phyloP scores from a whole-genome alignment of 2,888 invertebrate genomes.

The Julus scanicus region DNA sequence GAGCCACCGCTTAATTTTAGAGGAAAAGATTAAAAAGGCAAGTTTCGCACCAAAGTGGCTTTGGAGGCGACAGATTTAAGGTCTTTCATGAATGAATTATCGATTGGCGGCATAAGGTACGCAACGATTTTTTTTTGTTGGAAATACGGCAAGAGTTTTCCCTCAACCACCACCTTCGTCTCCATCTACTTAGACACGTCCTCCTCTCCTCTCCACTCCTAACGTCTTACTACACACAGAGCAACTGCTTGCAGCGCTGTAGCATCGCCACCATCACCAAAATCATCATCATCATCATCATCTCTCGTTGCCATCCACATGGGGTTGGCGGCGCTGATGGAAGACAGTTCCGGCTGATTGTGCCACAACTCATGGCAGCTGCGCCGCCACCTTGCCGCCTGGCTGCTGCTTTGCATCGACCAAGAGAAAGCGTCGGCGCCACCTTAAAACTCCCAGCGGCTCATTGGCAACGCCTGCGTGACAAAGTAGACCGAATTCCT shows the following conservation, averaged over 20 bases:
- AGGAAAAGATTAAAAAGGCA: not conserved
- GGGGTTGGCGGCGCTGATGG: not conserved
- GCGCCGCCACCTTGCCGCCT: constrained; percentile 44
- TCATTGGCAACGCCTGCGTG: constrained; percentile 30
- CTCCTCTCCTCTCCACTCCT: not conserved
- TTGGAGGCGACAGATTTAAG: not conserved
- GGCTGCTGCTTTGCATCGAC: not conserved
- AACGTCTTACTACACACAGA: not conserved
- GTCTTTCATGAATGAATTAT: constrained; percentile 25
- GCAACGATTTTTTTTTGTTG: not conserved
- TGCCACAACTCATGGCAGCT: constrained; percentile 8
- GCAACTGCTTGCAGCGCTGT: not conserved
- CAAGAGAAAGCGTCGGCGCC: constrained; percentile 5
- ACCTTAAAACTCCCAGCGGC: constrained; percentile 44
- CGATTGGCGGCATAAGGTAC: not conserved
- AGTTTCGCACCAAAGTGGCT: constrained; percentile 9
- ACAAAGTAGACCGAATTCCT: constrained; percentile 46
- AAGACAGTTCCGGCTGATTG: not conserved
- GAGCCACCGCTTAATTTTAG: not conserved
- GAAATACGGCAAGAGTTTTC: not conserved
- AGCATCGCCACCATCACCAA: not conserved
- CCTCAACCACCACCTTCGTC: not conserved
- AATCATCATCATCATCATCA: not conserved
- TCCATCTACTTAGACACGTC: not conserved
- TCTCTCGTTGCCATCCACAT: not conserved